A percentile compares a stretch with the other conserved stretches of the same genome.
Evolutionary conservation across 2,113 vertebrate species (phyloP).

Genomic region (Dipodomys ordii): DNA sequence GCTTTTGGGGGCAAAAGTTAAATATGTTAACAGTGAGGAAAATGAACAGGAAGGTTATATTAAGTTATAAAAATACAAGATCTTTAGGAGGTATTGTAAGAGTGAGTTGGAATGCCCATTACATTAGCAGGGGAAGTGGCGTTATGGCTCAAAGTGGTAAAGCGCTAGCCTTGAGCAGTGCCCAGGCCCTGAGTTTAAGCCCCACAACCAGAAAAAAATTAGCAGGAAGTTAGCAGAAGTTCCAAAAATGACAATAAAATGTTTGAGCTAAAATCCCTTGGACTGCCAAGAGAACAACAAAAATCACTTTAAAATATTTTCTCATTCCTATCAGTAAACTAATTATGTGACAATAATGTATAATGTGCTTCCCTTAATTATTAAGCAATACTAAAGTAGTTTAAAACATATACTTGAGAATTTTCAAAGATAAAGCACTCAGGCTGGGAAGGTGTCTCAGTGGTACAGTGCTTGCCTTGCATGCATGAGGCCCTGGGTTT

Average conservation of each 20-base stretch:
- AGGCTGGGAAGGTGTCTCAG: too few relatives aligned
- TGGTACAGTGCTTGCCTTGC: too few relatives aligned
- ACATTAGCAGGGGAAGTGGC: background rate
- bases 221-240: too few relatives aligned
- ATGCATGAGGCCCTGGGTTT: too few relatives aligned
- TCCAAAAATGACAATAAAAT: too few relatives aligned
- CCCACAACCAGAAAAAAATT: too few relatives aligned
- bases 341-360: conserved; percentile 3
- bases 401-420: conserved; percentile 23
- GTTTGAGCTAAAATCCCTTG: background rate
- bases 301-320: conserved; percentile 31
- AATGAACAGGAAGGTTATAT: conserved; percentile 29
- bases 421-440: background rate
- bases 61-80: conserved; percentile 31
- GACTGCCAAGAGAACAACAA: conserved; percentile 30
- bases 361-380: conserved; percentile 30
- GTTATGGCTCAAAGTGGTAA: too few relatives aligned
- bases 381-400: background rate
- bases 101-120: conserved; percentile 25
- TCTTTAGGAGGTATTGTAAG: background rate
- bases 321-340: background rate
- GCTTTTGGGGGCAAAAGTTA: conserved; percentile 36
- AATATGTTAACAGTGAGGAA: conserved; percentile 14
- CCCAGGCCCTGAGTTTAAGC: too few relatives aligned
- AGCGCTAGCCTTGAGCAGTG: too few relatives aligned